Evolutionary conservation across 2,113 vertebrate genomes (phyloP).

Genomic region (Alethe castanea): DNA sequence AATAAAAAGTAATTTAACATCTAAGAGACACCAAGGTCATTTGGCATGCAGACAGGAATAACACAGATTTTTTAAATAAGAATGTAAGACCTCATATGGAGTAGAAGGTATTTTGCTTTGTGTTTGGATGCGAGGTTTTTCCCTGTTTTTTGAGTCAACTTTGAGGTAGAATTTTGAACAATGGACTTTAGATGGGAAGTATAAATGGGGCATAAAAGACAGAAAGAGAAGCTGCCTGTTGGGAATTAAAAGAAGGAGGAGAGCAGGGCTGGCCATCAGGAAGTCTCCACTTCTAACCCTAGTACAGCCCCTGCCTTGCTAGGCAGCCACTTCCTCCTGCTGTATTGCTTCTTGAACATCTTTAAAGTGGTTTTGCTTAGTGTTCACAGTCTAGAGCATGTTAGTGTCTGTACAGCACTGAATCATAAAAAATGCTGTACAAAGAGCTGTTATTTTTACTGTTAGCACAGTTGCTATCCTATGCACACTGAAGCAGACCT

Average conservation of each 20-base stretch:
- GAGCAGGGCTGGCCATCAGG: neutral
- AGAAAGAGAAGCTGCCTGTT: neutral
- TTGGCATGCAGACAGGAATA: neutral
- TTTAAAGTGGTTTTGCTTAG: neutral
- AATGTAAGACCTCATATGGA: neutral
- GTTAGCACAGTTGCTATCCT: neutral
- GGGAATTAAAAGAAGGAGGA: neutral
- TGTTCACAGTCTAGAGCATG: neutral
- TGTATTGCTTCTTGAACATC: neutral
- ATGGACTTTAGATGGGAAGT: neutral
- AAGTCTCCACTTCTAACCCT: neutral
- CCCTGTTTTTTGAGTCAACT: neutral
- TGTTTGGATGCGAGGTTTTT: neutral
- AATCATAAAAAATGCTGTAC: neutral
- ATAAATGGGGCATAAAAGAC: neutral
- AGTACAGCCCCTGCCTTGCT: neutral
- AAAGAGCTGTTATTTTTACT: neutral
- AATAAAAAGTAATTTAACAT: neutral
- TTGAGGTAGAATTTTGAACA: neutral
- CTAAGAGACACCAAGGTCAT: neutral
- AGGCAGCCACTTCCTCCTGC: neutral
- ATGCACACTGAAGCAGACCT: neutral
- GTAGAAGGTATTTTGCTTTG: neutral
- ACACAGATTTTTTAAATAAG: neutral
- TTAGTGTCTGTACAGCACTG: neutral